Percentiles rank a stretch among this genome's conserved stretches.
These are phyloP conservation scores for Nyctereutes procyonoides DNA, from an alignment of 2,113 vertebrate genomes.

Conservation along the genomic window DNA sequence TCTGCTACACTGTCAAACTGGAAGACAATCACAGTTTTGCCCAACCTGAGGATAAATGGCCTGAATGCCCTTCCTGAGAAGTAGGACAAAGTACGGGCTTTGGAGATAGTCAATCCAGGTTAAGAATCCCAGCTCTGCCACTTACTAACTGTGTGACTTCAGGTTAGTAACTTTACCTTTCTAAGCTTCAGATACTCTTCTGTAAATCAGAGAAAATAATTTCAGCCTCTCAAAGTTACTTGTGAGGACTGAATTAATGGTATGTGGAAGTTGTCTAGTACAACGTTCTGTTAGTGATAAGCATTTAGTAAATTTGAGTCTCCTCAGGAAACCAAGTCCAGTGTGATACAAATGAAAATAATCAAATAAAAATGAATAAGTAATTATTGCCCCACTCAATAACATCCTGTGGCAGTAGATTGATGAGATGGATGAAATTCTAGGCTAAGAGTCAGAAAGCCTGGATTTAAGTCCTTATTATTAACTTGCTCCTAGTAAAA, in stretches of 20 bases:
- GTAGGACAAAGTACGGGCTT: conserved; percentile 39
- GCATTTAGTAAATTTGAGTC: conserved; percentile 45
- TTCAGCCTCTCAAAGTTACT: conserved; percentile 48
- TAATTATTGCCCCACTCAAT: conserved; percentile 18
- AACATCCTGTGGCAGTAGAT: not conserved
- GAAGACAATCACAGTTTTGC: not conserved
- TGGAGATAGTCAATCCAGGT: not conserved
- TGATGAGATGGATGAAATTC: not conserved
- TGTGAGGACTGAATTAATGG: conserved; percentile 54
- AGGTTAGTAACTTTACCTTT: conserved; percentile 17
- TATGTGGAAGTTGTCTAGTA: conserved; percentile 36
- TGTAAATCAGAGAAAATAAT: conserved; percentile 56
- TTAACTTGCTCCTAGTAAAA: conserved; percentile 38
- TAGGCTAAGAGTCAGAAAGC: conserved; percentile 55
- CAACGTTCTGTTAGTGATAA: conserved; percentile 30
- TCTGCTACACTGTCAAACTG: conserved; percentile 1
- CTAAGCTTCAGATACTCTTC: conserved; percentile 59
- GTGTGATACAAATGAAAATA: conserved; percentile 17
- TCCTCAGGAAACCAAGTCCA: conserved; percentile 45
- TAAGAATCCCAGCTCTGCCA: conserved; percentile 31
- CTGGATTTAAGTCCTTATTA: conserved; percentile 5
- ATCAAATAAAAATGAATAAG: conserved; percentile 40
- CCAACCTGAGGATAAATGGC: conserved; percentile 1
- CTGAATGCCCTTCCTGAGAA: conserved; percentile 45
- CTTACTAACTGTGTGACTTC: not conserved